phyloP scores from a whole-genome alignment of 2,888 invertebrate species.

The Latrodectus elegans region DNA sequence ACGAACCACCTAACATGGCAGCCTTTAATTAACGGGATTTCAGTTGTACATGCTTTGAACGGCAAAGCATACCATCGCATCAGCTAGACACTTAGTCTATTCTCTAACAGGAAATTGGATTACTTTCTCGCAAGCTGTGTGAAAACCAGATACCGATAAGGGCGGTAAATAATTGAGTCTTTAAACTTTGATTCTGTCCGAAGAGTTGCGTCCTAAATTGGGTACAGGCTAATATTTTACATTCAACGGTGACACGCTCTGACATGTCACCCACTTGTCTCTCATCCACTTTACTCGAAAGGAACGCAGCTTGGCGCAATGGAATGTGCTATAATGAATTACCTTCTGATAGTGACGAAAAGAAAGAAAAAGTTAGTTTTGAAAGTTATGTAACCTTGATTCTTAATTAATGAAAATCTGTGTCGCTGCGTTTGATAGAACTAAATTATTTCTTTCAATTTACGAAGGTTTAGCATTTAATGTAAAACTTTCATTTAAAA shows the following conservation, averaged over 20 bases:
- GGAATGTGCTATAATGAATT: conserved; percentile 42
- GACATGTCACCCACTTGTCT: conserved; percentile 14
- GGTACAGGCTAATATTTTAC: conserved; percentile 46
- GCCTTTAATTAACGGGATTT: conserved; percentile 49
- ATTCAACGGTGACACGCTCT: conserved; percentile 22
- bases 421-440: no score
- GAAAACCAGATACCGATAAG: conserved; percentile 23
- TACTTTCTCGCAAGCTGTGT: conserved; percentile 34
- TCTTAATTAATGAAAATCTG: no score
- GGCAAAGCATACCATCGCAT: neutral
- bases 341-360: conserved; percentile 14
- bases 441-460: no score
- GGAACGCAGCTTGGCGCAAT: neutral
- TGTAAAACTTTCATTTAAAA: no score
- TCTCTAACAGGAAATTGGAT: conserved; percentile 62
- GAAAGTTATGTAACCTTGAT: no score
- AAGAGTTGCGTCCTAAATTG: conserved; percentile 34
- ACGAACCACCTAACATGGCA: neutral
- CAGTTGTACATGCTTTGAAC: conserved; percentile 6
- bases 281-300: neutral
- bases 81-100: conserved; percentile 31
- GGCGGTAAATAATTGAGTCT: conserved; percentile 64
- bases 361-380: neutral
- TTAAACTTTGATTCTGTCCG: conserved; percentile 64
- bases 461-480: no score